Base-by-base conservation (phyloP, 2,888 invertebrate species). In the Hydraecia micacea region DNA sequence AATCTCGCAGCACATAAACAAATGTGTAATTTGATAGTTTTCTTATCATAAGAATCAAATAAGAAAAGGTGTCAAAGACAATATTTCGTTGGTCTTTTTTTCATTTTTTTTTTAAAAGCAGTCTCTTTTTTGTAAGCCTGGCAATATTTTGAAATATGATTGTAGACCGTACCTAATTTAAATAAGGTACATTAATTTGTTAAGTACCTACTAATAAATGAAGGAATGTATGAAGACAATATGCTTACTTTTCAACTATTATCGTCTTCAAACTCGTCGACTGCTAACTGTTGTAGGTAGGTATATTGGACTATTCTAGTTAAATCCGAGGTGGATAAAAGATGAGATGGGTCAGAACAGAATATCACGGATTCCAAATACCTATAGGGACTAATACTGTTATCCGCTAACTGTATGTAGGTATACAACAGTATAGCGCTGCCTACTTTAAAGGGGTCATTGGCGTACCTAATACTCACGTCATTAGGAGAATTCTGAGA, bases 11-110 rank as follows among this genome's bases (percentile, higher is more conserved):
- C 70, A 83, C 65, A 77, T 80, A 84, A 87, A 86, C 82, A 86
- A 86, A 78, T 69, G 69, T 55, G 75, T 86, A 86, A 87, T 67
- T 78, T 75, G 81, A 83, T 83, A 80, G 52, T 81, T 72, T 86
- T 67, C 78, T 76, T 79, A 81, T 84, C 66, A 39, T 49, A n/a
- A 66, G 32, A 79, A 77, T 74, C 76, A 32, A 85, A 75, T 71
- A 76, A 69, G 70, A 87, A 77, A 81, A 84, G 68, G 87, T 82
- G 87, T 84, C 73, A 86, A 78, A 81, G 66, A 66, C 73, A 72
- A 75, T 49, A 75, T 81, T 67, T 58, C 25, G 46, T 52, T 25
- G 15, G 9, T 0, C 78, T 75, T 72, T 68, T 71, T 82, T 80
- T 83, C 0, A 9, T 62, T 62, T 32, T 18, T 70, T 46, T 28